Evolutionary conservation across 2,113 vertebrate species (phyloP).

Genomic region (Orientallactaga bullata): DNA sequence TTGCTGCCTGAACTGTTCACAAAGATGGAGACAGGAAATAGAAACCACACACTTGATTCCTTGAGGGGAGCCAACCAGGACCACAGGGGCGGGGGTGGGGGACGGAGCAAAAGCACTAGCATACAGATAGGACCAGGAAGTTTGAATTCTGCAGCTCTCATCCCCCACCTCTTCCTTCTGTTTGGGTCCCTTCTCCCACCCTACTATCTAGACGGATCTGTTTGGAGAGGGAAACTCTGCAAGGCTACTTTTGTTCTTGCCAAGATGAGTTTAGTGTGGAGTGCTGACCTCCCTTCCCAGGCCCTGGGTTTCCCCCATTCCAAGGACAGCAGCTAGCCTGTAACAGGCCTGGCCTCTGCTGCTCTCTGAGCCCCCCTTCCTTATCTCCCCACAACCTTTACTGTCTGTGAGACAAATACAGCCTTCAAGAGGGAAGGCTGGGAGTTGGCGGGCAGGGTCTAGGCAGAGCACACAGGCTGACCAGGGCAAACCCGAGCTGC

Average conservation of each 20-base stretch:
- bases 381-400: not conserved
- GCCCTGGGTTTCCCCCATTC: not conserved
- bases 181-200: no score
- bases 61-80: not conserved
- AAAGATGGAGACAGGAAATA: not conserved
- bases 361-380: not conserved
- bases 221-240: not conserved
- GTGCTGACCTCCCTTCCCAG: not conserved
- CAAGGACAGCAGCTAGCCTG: fast-evolving
- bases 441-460: not conserved
- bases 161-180: no score
- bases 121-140: no score
- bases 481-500: not conserved
- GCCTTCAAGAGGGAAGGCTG: not conserved
- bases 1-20: not conserved
- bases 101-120: fast-evolving
- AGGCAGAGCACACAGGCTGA: not conserved
- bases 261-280: fast-evolving
- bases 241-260: not conserved
- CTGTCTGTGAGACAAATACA: not conserved
- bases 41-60: not conserved
- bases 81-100: no score
- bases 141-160: no score
- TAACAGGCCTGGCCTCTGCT: no score
- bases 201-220: no score